Base-by-base conservation (phyloP, 30 jellyfish, hydroid and myxozoan species). In the Hydractinia echinata region DNA sequence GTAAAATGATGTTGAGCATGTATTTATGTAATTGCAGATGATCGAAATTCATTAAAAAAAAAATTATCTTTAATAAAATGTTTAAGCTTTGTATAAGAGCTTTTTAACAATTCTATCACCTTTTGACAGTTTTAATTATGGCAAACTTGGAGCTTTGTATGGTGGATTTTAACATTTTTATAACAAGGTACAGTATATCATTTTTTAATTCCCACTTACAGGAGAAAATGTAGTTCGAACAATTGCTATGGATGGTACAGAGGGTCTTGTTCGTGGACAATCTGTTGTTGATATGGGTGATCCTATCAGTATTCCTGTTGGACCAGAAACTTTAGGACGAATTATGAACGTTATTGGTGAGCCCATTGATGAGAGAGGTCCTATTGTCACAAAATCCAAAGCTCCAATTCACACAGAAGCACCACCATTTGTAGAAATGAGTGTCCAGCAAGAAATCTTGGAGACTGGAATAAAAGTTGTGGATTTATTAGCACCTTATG, bases 201-300 rank as follows among this genome's bases (percentile, higher is more conserved):
- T 13, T 1, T 60, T 69, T 14, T 14, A 49, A n/a, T 14, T 15
- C 20, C 15, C 20, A 8, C 39, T 39, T 62, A 9, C 55, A 95
- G 99, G 99, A 61, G 99, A 95, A 76, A 95, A 95, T 88, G 96
- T 95, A 69, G 99, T 95, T 67, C 95, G 99, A 50, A 95, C 99
- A 50, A 95, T 95, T 86, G 99, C 99, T 68, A 95, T 95, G 99
- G 99, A 95, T 87, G 99, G 99, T 86, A 95, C 99, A 3, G 99
- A 95, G 72, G 99, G 99, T 10, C 96, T 95, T 51, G 97, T 95
- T 69, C 94, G 99, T 58, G 99, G 99, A 14, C 96, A 95, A 56
- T 62, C 81, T 13, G 99, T 95, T 20, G 58, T 89, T 52, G 99
- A 95, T 62, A 95, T 93, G 9, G 99, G 95, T 55, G 95, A 90